Evolutionary conservation across 1,140 invertebrate species (phyloP), one percentile per base, ranked within the genome.

Genomic region (Anoplophora glabripennis): DNA sequence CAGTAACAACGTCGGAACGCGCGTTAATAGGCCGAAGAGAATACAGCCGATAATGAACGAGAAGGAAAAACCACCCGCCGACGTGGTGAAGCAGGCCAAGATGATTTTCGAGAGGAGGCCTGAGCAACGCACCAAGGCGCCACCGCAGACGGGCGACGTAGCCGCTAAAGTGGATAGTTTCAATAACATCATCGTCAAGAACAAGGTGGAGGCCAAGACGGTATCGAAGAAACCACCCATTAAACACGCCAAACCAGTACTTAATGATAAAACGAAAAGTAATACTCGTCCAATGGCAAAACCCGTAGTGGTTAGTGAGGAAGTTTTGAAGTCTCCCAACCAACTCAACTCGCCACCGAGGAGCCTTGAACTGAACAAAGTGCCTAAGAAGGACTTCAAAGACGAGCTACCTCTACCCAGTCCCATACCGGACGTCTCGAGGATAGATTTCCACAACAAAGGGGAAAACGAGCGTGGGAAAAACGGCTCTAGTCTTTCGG

Each of bases 61-160:
- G 40, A 86, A 85, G 0, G 91, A 93, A 63, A 81, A 92, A 14
- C 92, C 92, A 1, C 89, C 90, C 2, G 86, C 88, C 1, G 91
- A 93, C 81, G 83, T 92, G 44, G 91, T 94, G 37, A 90, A 90
- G 68, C 89, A 90, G 42, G 88, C 89, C 1, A 82, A 92, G 60
- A 84, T 87, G 66, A 87, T 92, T 68, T 94, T 94, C 75, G 92
- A 94, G 73, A 81, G 83, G 28, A 80, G 84, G 4, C 80, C 85
- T n/a, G 78, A 81, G 65, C 74, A 80, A 0, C 74, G 82, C 2
- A 67, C 78, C 7, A 78, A 78, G 17, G 74, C 79, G 70, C 64
- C 77, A 68, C 66, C 63, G 73, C 51, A 79, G 5, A 84, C 81
- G 9, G 84, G 84, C 12, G 84, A 85, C 11, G 85, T 86, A 0